Evolutionary conservation across 2,888 invertebrate species (phyloP).

Genomic region (Mythimna ferrago): DNA sequence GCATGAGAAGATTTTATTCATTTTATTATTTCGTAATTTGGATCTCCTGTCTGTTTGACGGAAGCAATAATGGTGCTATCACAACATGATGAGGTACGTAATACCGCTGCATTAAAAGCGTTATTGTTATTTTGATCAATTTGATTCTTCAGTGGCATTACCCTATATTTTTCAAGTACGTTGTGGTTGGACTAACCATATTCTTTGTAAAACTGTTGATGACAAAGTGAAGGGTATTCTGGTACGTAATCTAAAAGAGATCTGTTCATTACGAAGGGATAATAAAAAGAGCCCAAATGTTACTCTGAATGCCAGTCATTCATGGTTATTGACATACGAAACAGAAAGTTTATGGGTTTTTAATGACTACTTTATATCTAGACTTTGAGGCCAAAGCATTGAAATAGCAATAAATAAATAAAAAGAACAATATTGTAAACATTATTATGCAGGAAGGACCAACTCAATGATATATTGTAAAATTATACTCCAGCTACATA

Average conservation of each 20-base stretch:
- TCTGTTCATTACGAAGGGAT: conserved; percentile 37
- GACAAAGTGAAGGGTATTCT: conserved; percentile 27
- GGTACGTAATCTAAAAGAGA: conserved; percentile 35
- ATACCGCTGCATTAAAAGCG: not conserved
- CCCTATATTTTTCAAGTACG: not conserved
- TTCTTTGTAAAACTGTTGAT: conserved; percentile 15
- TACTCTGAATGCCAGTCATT: conserved; percentile 46
- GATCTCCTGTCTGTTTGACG: conserved; percentile 27
- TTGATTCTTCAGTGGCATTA: not conserved
- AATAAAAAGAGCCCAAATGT: conserved; percentile 47
- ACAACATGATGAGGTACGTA: conserved; percentile 17
- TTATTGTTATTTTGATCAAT: conserved; percentile 9
- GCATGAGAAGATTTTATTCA: conserved; percentile 26
- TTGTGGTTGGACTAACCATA: not conserved
- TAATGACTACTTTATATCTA: conserved; percentile 43
- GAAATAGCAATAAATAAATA: conserved; percentile 36
- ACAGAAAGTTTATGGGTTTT: conserved; percentile 50
- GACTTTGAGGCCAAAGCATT: conserved; percentile 49
- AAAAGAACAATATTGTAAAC: conserved; percentile 24
- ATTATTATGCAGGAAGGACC: conserved; percentile 29
- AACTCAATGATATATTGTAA: not conserved
- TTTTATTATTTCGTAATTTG: conserved; percentile 34
- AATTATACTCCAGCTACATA: not conserved
- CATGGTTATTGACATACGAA: conserved; percentile 51
- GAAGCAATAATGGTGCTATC: conserved; percentile 31